These are phyloP conservation scores for Lithophane socia DNA, from an alignment of 2,888 invertebrate genomes.

Conservation along the genomic window DNA sequence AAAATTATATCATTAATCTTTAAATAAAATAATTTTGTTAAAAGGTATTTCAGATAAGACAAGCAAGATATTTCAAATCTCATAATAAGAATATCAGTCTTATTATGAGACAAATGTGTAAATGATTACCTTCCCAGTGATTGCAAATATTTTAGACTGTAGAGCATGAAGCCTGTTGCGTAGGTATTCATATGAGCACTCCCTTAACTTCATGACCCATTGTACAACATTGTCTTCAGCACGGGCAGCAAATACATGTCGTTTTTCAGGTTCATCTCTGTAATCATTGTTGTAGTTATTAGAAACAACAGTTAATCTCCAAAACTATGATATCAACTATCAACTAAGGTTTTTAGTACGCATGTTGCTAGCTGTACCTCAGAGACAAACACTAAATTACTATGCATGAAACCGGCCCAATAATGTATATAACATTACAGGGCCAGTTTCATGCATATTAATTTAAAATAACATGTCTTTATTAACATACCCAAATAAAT, in stretches of 20 bases:
- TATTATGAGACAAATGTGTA: background rate
- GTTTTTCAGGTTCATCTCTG: slow-evolving; percentile 92
- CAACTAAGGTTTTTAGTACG: background rate
- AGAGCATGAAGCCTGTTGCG: slow-evolving; percentile 91
- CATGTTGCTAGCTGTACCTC: background rate
- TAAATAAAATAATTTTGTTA: background rate
- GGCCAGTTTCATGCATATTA: background rate
- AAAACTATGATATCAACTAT: background rate
- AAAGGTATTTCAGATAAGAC: slow-evolving; percentile 15
- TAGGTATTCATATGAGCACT: slow-evolving; percentile 93
- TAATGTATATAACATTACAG: too few species aligned
- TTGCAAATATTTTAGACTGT: slow-evolving; percentile 92
- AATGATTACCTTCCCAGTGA: slow-evolving; percentile 91
- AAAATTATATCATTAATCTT: slow-evolving; percentile 7
- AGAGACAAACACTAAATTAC: background rate
- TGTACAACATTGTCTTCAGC: slow-evolving; percentile 93
- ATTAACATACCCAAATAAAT: slow-evolving; percentile 4
- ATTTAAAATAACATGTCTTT: background rate
- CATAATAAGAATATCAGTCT: background rate
- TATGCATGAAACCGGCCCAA: too few species aligned
- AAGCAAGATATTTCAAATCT: slow-evolving; percentile 12
- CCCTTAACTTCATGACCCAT: slow-evolving; percentile 93
- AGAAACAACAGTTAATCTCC: background rate
- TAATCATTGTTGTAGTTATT: slow-evolving; percentile 43
- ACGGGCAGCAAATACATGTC: slow-evolving; percentile 93